Conservation (phyloP, 2,113 vertebrate species). For the Sterrhoptilus dennistouni region DNA sequence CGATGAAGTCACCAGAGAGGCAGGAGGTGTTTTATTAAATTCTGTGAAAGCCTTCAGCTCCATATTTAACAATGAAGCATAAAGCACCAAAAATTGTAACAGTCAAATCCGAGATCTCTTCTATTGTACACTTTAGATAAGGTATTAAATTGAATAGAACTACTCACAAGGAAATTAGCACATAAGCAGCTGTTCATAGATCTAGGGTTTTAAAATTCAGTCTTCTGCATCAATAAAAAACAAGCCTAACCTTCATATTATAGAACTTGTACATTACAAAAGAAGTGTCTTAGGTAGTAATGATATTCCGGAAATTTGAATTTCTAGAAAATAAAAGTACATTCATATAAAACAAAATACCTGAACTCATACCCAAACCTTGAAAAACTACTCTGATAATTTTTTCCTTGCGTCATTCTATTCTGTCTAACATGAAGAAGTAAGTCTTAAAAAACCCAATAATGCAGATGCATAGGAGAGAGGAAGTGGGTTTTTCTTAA, state of each 20-base stretch:
- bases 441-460: background rate
- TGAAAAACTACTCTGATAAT: background rate
- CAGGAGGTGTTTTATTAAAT: background rate
- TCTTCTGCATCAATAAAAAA: background rate
- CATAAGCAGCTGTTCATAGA: background rate
- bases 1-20: background rate
- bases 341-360: background rate
- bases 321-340: background rate
- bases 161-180: background rate
- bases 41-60: background rate
- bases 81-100: background rate
- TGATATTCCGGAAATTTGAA: background rate
- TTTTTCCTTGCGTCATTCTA: background rate
- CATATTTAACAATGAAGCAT: background rate
- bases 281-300: background rate
- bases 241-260: background rate
- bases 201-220: background rate
- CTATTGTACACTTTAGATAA: background rate
- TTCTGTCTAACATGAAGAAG: background rate
- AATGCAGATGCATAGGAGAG: background rate
- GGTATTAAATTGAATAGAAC: background rate
- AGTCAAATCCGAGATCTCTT: background rate
- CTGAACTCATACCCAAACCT: background rate
- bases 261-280: background rate
- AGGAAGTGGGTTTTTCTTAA: background rate